phyloP scores from a whole-genome alignment of 2,113 vertebrate species.

The Podarcis raffonei region DNA sequence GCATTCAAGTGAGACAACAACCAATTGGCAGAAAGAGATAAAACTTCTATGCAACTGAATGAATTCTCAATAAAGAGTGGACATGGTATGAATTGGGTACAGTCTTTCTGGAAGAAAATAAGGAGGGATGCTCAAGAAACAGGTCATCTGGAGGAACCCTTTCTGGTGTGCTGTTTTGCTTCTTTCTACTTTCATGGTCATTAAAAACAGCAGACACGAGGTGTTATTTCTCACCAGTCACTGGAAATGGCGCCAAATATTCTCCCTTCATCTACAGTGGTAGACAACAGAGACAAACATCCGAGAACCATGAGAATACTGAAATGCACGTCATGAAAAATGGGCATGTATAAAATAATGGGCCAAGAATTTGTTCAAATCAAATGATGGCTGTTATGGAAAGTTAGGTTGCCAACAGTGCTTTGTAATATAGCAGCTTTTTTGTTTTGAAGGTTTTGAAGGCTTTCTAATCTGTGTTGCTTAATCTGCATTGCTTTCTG shows the following conservation, averaged over 20 bases:
- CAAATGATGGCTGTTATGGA: neutral
- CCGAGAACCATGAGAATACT: neutral
- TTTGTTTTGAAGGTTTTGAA: neutral
- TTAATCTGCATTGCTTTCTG: neutral
- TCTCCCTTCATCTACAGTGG: neutral
- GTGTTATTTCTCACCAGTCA: neutral
- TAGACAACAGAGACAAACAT: too few relatives aligned
- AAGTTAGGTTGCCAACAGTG: neutral
- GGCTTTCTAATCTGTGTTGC: neutral
- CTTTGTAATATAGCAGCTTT: neutral
- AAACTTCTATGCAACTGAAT: too few relatives aligned
- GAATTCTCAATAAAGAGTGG: too few relatives aligned
- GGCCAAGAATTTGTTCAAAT: neutral
- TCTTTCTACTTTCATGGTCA: too few relatives aligned
- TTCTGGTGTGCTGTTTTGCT: too few relatives aligned
- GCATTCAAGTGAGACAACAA: too few relatives aligned
- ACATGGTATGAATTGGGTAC: too few relatives aligned
- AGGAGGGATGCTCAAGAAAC: too few relatives aligned
- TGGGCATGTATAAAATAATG: neutral
- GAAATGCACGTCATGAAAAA: neutral
- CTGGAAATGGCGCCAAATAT: neutral
- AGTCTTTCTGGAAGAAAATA: too few relatives aligned
- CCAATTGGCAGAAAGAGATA: too few relatives aligned
- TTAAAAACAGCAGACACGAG: too few relatives aligned
- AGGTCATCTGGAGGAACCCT: too few relatives aligned